A percentile compares a stretch with the other conserved stretches of the same genome.
Conservation (phyloP, 2,888 invertebrate genomes). For the Adelphocoris suturalis region DNA sequence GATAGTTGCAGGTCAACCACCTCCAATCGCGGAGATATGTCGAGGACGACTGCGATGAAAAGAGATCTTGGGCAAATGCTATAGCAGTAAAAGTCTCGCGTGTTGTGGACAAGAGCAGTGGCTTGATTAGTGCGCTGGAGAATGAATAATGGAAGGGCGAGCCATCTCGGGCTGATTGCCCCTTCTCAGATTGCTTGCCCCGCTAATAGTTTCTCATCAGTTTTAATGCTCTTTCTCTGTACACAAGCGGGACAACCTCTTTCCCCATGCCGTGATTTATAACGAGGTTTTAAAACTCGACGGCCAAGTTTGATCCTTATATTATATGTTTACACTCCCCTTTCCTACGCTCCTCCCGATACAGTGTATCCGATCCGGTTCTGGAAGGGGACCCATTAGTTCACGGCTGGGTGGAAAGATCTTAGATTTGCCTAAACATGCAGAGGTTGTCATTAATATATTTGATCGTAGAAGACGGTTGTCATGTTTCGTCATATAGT, state of each 20-base stretch:
- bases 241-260: constrained; percentile 19
- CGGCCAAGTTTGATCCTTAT: constrained; percentile 35
- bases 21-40: too few relatives aligned
- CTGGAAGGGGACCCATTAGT: constrained; percentile 3
- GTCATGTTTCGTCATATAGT: too few relatives aligned
- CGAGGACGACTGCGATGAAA: too few relatives aligned
- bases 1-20: too few relatives aligned
- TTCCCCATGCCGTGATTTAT: constrained; percentile 51
- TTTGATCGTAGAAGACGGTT: background rate
- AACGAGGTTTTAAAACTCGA: constrained; percentile 45
- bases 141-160: constrained; percentile 61
- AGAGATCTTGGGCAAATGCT: background rate
- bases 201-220: constrained; percentile 63
- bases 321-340: constrained; percentile 49
- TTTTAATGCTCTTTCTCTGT: constrained; percentile 55
- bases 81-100: constrained; percentile 19
- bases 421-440: background rate
- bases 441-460: background rate
- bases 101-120: constrained; percentile 46
- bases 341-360: background rate
- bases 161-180: constrained; percentile 36
- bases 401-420: background rate
- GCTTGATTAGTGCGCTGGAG: constrained; percentile 54
- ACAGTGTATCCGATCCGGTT: constrained; percentile 30
- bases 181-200: constrained; percentile 49